Evolutionary conservation across 2,888 invertebrate genomes (phyloP).

Genomic region (Eurytoma californica): DNA sequence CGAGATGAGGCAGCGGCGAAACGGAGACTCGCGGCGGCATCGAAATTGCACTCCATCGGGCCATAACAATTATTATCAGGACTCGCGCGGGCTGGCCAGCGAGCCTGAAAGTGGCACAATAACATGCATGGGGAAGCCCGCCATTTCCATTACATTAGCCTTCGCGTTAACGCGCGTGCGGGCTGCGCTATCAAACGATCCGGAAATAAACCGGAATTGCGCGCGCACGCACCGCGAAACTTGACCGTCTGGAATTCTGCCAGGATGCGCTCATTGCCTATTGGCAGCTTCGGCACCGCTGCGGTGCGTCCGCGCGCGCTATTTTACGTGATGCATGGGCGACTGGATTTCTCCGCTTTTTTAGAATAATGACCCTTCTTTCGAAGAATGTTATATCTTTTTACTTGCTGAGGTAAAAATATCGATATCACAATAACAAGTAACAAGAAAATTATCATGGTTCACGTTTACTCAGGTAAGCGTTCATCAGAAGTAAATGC

Average conservation of each 20-base stretch:
- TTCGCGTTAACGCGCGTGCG: conserved; percentile 63
- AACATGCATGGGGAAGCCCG: conserved; percentile 67
- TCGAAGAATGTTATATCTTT: no score
- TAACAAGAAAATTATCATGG: no score
- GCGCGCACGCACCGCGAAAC: conserved; percentile 12
- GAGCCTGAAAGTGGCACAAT: conserved; percentile 67
- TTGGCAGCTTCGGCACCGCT: neutral
- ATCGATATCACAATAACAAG: no score
- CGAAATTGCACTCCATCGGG: conserved; percentile 62
- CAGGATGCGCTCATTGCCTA: conserved; percentile 23
- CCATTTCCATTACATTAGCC: conserved; percentile 72
- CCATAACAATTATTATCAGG: conserved; percentile 71
- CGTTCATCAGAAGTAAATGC: no score
- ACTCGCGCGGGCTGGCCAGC: conserved; percentile 57
- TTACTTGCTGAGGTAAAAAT: no score
- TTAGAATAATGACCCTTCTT: no score
- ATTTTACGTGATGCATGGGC: no score
- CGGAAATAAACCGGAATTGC: conserved; percentile 52
- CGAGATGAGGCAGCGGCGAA: neutral
- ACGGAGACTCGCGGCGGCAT: conserved; percentile 28
- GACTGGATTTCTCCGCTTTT: no score
- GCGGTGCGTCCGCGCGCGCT: no score
- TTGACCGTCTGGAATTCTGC: conserved; percentile 53
- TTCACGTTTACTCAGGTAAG: no score
- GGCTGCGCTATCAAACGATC: conserved; percentile 46